Conservation (phyloP, 1,140 invertebrate species). For the Manduca sexta region DNA sequence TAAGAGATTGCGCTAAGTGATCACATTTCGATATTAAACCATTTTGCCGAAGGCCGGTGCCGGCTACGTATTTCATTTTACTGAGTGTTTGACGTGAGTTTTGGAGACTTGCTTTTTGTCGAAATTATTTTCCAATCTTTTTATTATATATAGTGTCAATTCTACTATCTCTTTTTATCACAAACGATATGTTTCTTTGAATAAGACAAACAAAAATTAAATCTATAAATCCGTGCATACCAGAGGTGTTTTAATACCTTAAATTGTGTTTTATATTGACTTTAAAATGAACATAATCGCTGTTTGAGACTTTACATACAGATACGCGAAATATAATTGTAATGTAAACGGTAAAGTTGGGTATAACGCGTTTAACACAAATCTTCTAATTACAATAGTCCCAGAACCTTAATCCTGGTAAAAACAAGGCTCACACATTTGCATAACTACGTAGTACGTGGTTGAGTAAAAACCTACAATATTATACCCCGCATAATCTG, state of each 20-base stretch:
- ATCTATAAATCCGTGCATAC: too few species aligned
- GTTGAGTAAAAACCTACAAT: conserved; percentile 14
- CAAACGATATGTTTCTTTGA: background rate
- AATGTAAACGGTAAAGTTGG: conserved; percentile 3
- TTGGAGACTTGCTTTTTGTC: conserved; percentile 65
- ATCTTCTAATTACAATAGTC: conserved; percentile 21
- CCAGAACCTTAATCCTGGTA: conserved; percentile 19
- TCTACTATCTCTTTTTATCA: conserved; percentile 33
- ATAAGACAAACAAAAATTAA: background rate
- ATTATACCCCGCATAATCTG: conserved; percentile 12
- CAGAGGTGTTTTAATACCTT: background rate
- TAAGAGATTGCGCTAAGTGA: conserved; percentile 73
- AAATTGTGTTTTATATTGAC: background rate
- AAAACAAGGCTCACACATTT: conserved; percentile 17
- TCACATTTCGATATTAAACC: conserved; percentile 74
- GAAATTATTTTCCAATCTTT: conserved; percentile 66
- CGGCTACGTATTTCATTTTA: conserved; percentile 72
- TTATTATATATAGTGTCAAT: conserved; percentile 59
- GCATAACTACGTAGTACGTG: conserved; percentile 17
- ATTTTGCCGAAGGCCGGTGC: conserved; percentile 67
- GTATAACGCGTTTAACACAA: conserved; percentile 17
- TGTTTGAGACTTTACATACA: too few species aligned
- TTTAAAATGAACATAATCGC: background rate
- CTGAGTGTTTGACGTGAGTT: conserved; percentile 71
- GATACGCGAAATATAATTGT: too few species aligned